A percentile compares a stretch with the other conserved stretches of the same genome.
Evolutionary conservation across 1,140 invertebrate genomes (phyloP).

Genomic region (Mylabris phalerata): DNA sequence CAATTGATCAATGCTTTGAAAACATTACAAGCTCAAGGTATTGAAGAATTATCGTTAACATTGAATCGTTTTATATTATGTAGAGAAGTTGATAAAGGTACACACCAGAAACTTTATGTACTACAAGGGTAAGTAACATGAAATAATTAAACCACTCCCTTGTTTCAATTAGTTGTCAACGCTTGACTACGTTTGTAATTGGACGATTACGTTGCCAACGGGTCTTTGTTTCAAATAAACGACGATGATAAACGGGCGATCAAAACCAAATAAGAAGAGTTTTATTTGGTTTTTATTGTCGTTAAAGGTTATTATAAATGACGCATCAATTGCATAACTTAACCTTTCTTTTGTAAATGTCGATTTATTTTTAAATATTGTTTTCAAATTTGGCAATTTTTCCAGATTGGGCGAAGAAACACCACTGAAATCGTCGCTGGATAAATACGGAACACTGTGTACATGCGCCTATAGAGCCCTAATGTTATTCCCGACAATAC

Average conservation of each 20-base stretch:
- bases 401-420: slow-evolving; percentile 54
- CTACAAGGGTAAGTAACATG: slow-evolving; percentile 57
- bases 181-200: too few species aligned
- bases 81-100: slow-evolving; percentile 49
- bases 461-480: slow-evolving; percentile 67
- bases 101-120: slow-evolving; percentile 58
- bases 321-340: too few species aligned
- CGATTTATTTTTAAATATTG: too few species aligned
- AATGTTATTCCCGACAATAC: slow-evolving; percentile 37
- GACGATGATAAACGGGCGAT: too few species aligned
- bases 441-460: slow-evolving; percentile 65
- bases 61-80: slow-evolving; percentile 58
- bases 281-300: too few species aligned
- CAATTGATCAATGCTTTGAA: slow-evolving; percentile 76
- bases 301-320: too few species aligned
- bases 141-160: neutral
- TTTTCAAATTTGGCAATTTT: slow-evolving; percentile 16
- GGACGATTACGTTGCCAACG: too few species aligned
- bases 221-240: too few species aligned
- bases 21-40: slow-evolving; percentile 73
- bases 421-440: slow-evolving; percentile 49
- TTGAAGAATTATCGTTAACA: slow-evolving; percentile 65
- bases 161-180: neutral
- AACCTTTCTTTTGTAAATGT: too few species aligned
- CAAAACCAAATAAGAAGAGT: too few species aligned